Conservation (phyloP, 2,888 invertebrate genomes). For the Galerucella pusilla region DNA sequence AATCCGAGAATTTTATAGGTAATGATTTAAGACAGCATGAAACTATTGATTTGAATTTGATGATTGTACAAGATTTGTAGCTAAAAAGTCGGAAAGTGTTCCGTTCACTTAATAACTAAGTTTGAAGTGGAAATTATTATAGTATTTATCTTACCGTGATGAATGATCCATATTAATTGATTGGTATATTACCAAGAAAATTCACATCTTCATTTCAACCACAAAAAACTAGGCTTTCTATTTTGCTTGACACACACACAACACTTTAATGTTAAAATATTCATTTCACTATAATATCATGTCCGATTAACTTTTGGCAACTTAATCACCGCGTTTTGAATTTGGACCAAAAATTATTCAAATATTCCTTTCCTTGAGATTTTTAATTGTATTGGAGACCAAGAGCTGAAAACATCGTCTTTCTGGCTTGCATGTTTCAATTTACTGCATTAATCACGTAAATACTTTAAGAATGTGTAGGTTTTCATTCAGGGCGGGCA, state of each 20-base stretch:
- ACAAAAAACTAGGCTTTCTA: neutral
- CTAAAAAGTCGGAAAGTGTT: too few relatives aligned
- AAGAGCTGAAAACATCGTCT: conserved; percentile 57
- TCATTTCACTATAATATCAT: neutral
- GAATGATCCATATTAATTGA: neutral
- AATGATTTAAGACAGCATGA: too few relatives aligned
- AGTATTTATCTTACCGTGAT: neutral
- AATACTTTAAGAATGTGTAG: conserved; percentile 66
- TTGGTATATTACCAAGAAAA: neutral
- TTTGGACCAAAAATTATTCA: neutral
- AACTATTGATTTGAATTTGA: too few relatives aligned
- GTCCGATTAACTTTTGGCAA: neutral
- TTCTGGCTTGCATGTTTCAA: conserved; percentile 63
- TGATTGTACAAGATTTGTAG: too few relatives aligned
- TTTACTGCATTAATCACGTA: conserved; percentile 67
- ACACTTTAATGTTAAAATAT: neutral
- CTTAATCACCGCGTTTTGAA: neutral
- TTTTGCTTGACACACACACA: neutral
- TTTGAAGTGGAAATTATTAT: neutral
- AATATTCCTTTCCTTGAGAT: neutral
- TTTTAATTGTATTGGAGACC: conserved; percentile 13
- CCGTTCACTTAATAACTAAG: too few relatives aligned
- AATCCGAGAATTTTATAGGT: too few relatives aligned
- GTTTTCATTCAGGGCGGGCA: conserved; percentile 66
- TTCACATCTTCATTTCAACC: neutral